Percentiles rank a stretch among this genome's conserved stretches.
phyloP scores from a whole-genome alignment of 2,888 invertebrate genomes.

The Dicyrtomina minuta region DNA sequence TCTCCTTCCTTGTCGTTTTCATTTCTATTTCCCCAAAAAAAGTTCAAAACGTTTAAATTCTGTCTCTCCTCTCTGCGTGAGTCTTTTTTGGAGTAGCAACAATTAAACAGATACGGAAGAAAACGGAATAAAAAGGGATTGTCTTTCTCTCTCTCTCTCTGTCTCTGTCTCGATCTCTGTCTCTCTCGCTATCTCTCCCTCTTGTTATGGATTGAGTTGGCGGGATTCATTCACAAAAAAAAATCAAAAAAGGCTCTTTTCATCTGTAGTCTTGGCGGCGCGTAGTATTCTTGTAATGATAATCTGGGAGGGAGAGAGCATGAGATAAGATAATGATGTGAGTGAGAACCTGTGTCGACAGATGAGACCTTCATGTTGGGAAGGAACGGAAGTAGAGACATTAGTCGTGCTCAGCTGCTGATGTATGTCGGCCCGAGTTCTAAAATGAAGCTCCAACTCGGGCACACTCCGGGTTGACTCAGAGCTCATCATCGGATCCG shows the following conservation, averaged over 20 bases:
- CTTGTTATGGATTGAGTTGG: background rate
- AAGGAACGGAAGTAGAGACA: slow-evolving; percentile 40
- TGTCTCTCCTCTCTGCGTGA: too few relatives aligned
- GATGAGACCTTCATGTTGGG: slow-evolving; percentile 39
- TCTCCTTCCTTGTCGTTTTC: background rate
- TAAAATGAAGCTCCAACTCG: slow-evolving; percentile 74
- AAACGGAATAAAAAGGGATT: too few relatives aligned
- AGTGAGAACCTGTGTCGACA: slow-evolving; percentile 44
- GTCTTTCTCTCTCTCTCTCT: background rate
- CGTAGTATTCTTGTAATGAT: too few relatives aligned
- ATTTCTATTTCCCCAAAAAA: background rate
- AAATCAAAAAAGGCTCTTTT: too few relatives aligned
- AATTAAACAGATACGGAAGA: too few relatives aligned
- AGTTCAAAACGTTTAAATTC: too few relatives aligned
- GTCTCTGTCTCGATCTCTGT: background rate
- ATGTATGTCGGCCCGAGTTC: slow-evolving; percentile 40
- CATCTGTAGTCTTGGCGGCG: background rate
- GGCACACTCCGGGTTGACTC: slow-evolving; percentile 70
- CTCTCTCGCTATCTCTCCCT: background rate
- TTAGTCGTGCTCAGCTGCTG: slow-evolving; percentile 32
- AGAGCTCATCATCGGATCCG: slow-evolving; percentile 34
- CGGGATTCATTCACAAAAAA: too few relatives aligned
- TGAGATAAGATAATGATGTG: background rate
- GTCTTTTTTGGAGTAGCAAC: too few relatives aligned
- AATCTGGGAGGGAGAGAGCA: slow-evolving; percentile 5